These are phyloP conservation scores for Petromus typicus DNA, from an alignment of 2,113 vertebrate genomes.

Conservation along the genomic window DNA sequence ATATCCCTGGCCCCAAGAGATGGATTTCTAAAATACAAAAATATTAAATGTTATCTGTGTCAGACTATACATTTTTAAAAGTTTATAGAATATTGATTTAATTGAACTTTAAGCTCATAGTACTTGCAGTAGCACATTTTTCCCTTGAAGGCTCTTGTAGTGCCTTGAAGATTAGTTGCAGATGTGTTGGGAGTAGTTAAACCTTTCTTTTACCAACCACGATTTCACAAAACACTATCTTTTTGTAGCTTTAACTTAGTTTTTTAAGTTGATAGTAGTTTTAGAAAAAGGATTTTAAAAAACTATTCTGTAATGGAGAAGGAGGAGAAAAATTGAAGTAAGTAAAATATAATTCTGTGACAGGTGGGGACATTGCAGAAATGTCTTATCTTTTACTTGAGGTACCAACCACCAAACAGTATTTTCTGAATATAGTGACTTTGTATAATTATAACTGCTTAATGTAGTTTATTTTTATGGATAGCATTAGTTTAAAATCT, in stretches of 20 bases:
- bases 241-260: background rate
- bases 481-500: conserved; percentile 15
- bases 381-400: background rate
- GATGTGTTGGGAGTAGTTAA: background rate
- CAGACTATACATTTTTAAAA: background rate
- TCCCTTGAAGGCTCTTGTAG: background rate
- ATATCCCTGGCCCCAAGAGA: too few relatives aligned
- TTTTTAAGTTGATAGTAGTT: background rate
- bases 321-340: background rate
- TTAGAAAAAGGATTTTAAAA: background rate
- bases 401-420: background rate
- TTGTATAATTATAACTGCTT: background rate
- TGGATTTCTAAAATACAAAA: conserved; percentile 17
- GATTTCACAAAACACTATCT: background rate
- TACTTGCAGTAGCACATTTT: background rate
- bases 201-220: background rate
- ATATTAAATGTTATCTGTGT: background rate
- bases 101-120: background rate
- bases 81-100: background rate
- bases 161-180: background rate
- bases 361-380: background rate
- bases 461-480: background rate
- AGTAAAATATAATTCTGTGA: background rate
- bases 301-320: background rate
- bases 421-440: background rate